A percentile compares a stretch with the other conserved stretches of the same genome.
Conservation (phyloP, 2,888 invertebrate species). For the Zhuqinia jingwanae region DNA sequence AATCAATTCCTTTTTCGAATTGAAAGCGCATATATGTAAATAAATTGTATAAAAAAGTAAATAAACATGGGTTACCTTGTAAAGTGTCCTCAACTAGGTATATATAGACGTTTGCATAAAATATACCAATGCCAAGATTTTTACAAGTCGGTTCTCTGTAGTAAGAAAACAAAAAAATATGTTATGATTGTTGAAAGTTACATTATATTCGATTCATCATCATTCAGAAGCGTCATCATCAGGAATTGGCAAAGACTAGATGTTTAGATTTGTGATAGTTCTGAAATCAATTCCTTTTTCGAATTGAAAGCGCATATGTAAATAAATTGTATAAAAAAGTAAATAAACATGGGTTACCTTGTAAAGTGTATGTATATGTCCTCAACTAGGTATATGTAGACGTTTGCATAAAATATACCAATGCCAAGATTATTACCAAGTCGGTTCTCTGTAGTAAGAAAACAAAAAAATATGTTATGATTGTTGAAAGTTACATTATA, state of each 20-base stretch:
- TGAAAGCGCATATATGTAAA: conserved; percentile 11
- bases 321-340: conserved; percentile 5
- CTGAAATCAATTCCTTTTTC: conserved; percentile 24
- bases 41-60: not conserved
- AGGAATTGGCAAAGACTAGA: conserved; percentile 49
- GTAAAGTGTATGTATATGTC: no score
- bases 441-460: no score
- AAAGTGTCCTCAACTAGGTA: no score
- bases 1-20: conserved; percentile 30
- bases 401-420: no score
- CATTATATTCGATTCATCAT: conserved; percentile 1
- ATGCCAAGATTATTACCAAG: no score
- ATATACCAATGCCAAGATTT: no score
- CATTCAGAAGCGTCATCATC: conserved; percentile 2
- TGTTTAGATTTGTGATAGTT: not conserved
- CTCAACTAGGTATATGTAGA: no score
- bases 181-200: not conserved
- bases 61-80: not conserved
- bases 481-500: not conserved
- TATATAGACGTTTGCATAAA: no score
- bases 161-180: no score
- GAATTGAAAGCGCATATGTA: conserved; percentile 6
- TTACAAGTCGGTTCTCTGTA: no score
- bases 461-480: not conserved
- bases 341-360: not conserved